A percentile compares a stretch with the other conserved stretches of the same genome.
These are phyloP conservation scores for Rotaria macrura DNA, from an alignment of 2,888 invertebrate species.

Conservation along the genomic window DNA sequence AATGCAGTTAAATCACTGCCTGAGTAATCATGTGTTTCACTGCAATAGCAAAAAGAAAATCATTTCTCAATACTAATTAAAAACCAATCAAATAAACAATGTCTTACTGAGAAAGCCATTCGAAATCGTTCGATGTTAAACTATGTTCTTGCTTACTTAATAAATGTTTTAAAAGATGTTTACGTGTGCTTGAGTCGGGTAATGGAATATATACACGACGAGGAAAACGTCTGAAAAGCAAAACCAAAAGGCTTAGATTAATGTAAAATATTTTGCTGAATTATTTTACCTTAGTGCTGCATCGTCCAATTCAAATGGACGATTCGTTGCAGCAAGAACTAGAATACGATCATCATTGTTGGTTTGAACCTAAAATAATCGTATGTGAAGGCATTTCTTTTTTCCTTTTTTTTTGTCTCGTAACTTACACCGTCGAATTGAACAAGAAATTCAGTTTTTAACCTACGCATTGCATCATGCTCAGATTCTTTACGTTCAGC, in stretches of 20 bases:
- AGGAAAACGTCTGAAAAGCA: conserved; percentile 65
- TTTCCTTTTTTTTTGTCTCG: conserved; percentile 31
- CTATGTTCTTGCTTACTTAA: conserved; percentile 66
- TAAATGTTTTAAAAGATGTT: conserved; percentile 64
- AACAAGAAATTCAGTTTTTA: conserved; percentile 94
- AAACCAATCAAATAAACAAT: not conserved
- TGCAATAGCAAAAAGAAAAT: conserved; percentile 66
- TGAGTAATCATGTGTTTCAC: conserved; percentile 80
- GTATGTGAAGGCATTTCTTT: too few relatives aligned
- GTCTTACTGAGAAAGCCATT: not conserved
- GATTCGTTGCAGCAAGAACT: conserved; percentile 97
- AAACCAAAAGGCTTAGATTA: not conserved
- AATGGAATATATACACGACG: conserved; percentile 90
- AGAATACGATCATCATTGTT: conserved; percentile 75
- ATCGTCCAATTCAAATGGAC: conserved; percentile 90
- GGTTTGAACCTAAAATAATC: conserved; percentile 55
- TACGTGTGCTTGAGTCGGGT: conserved; percentile 71
- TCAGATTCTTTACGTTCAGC: conserved; percentile 84
- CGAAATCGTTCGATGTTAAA: conserved; percentile 51
- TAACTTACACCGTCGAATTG: conserved; percentile 75
- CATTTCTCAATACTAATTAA: conserved; percentile 46
- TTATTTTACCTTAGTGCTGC: conserved; percentile 61
- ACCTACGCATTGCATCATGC: conserved; percentile 79
- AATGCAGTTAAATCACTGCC: conserved; percentile 89
- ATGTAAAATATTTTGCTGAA: not conserved